Base-by-base conservation (phyloP, 2,797 vertebrate genomes). In the Amphiprion clarkii region DNA sequence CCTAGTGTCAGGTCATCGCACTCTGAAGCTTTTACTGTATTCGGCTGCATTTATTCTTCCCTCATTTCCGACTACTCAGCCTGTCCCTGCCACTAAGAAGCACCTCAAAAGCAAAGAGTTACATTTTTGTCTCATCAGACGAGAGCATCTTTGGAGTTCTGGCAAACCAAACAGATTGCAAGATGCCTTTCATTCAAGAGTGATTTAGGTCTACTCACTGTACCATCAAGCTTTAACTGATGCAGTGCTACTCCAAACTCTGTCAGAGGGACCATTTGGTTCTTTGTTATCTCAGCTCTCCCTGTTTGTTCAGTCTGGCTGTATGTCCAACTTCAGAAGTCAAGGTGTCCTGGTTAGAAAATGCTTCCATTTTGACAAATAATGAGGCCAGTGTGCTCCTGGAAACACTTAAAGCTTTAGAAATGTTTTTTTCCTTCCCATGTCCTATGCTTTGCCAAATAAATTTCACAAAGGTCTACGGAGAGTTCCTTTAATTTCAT, bases 321-420 rank as follows among this genome's bases (percentile, higher is more conserved):
- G 21, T 36, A 57, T 33, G 52, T 23, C 56, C 57, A 71, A 21
- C 52, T 55, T 48, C 31, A 52, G 17, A n/a, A 52, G 21, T 64
- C 7, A 1, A 13, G 60, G 31, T 11, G 2, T 17, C 1, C 25
- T 79, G 55, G 33, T 70, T 71, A 67, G 49, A 63, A 67, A 63
- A 54, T 62, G 16, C 40, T 46, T 67, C 53, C 14, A 58, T 71
- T 67, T 67, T n/a, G 7, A 71, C 39, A 49, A 61, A 71, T 71
- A 67, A 76, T 67, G 58, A 62, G 39, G 59, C 48, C 31, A 42
- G 29, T 2, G 19, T 19, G 6, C 74, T 49, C 44, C 21, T 42
- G 65, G 64, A 31, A 54, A 31, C 36, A 63, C 29, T 59, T 42
- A 55, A 39, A 6, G 58, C 58, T 65, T 69, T 49, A 59, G 23